A percentile compares a stretch with the other conserved stretches of the same genome.
Evolutionary conservation across 2,888 invertebrate species (phyloP).

Genomic region (Epirrhoe tristata): DNA sequence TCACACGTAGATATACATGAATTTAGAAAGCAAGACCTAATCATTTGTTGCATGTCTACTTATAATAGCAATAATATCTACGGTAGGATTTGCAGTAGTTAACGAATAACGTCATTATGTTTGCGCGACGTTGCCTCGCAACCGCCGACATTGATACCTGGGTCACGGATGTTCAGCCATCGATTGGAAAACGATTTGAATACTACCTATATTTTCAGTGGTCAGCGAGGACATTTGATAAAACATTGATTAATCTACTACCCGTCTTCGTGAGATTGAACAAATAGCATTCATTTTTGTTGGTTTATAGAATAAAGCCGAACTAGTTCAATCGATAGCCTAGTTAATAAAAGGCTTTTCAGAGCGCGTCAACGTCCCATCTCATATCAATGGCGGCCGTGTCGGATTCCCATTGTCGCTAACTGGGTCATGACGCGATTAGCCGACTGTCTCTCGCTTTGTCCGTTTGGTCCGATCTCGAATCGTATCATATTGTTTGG

Average conservation of each 20-base stretch:
- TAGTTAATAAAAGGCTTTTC: constrained; percentile 2
- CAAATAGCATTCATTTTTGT: too few species aligned
- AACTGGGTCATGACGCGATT: constrained; percentile 34
- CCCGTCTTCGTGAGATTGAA: too few species aligned
- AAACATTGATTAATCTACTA: not conserved
- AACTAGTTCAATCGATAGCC: not conserved
- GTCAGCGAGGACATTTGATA: not conserved
- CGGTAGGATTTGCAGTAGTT: not conserved
- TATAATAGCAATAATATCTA: too few species aligned
- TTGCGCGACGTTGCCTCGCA: constrained; percentile 38
- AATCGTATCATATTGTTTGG: constrained; percentile 19
- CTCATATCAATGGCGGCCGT: constrained; percentile 26
- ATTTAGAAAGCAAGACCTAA: too few species aligned
- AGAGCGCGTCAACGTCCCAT: constrained; percentile 3
- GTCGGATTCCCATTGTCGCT: constrained; percentile 30
- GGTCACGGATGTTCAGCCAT: constrained; percentile 28
- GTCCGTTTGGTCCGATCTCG: constrained; percentile 18
- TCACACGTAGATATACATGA: too few species aligned
- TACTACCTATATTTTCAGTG: not conserved
- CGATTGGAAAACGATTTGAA: constrained; percentile 20
- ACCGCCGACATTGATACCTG: constrained; percentile 31
- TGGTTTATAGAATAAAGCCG: not conserved
- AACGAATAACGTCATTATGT: constrained; percentile 10
- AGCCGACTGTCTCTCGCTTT: constrained; percentile 23
- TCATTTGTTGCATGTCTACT: too few species aligned